phyloP scores from a whole-genome alignment of 2,888 invertebrate species.

The Hylaea fasciaria region DNA sequence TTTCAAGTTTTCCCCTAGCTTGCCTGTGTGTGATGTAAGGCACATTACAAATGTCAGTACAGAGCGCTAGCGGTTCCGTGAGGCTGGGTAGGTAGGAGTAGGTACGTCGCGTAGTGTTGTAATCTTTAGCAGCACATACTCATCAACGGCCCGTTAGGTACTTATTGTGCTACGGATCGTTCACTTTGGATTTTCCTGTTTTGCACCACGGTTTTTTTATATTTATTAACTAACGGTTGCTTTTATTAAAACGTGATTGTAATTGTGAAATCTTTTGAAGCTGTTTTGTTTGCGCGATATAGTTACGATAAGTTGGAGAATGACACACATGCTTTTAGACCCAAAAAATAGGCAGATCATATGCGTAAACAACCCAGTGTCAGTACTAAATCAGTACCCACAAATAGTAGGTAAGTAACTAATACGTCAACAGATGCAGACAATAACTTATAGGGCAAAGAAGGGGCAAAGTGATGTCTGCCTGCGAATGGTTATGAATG shows the following conservation, averaged over 20 bases:
- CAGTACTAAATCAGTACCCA: too few relatives aligned
- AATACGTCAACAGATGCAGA: not conserved
- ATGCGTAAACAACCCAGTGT: too few relatives aligned
- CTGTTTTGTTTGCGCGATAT: slow-evolving; percentile 1
- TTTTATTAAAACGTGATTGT: not conserved
- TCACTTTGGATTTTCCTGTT: slow-evolving; percentile 24
- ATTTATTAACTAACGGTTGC: not conserved
- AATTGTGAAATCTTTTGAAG: slow-evolving; percentile 7
- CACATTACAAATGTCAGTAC: too few relatives aligned
- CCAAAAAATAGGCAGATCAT: too few relatives aligned
- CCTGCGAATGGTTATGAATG: slow-evolving; percentile 31
- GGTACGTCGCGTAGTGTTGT: slow-evolving; percentile 56
- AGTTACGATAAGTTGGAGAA: too few relatives aligned
- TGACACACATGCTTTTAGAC: too few relatives aligned
- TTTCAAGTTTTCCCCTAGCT: too few relatives aligned
- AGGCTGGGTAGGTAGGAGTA: not conserved
- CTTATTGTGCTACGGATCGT: slow-evolving; percentile 51
- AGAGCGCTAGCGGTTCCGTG: not conserved
- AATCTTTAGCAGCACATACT: slow-evolving; percentile 47
- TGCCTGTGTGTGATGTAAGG: too few relatives aligned
- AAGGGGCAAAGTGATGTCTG: slow-evolving; percentile 19
- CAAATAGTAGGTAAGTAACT: too few relatives aligned
- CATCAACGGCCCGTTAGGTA: slow-evolving; percentile 59
- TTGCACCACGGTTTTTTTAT: slow-evolving; percentile 5
- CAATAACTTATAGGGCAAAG: not conserved